A percentile compares a stretch with the other conserved stretches of the same genome.
Conservation (phyloP, 2,113 vertebrate genomes). For the Rhea americana region DNA sequence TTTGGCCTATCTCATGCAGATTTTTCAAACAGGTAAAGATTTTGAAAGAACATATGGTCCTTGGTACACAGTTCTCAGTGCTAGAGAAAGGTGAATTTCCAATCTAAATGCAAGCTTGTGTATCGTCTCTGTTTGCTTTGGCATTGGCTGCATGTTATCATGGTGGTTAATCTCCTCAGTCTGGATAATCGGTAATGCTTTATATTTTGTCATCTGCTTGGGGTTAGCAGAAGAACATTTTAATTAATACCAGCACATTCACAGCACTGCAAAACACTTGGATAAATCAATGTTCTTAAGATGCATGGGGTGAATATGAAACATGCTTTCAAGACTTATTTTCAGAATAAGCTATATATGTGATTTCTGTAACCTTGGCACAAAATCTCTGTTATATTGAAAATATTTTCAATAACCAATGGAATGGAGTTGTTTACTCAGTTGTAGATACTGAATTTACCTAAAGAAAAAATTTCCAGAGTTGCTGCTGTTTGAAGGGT, state of each 20-base stretch:
- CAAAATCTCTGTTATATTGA: neutral
- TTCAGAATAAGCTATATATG: neutral
- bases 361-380: rapidly evolving
- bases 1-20: neutral
- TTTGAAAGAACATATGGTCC: neutral
- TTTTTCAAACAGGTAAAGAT: neutral
- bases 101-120: too few species aligned
- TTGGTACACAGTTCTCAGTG: too few species aligned
- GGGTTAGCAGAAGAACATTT: neutral
- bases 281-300: neutral
- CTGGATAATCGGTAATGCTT: neutral
- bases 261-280: neutral
- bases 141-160: rapidly evolving
- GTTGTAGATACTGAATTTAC: neutral
- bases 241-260: neutral
- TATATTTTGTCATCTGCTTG: neutral
- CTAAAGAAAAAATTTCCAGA: neutral
- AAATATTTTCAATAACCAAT: rapidly evolving
- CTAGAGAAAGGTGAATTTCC: too few species aligned
- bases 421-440: neutral
- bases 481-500: neutral
- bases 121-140: neutral
- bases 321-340: neutral
- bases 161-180: neutral
- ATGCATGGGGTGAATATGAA: neutral